These are phyloP conservation scores for Diachasmimorpha longicaudata DNA, from an alignment of 1,140 invertebrate species.

Conservation along the genomic window DNA sequence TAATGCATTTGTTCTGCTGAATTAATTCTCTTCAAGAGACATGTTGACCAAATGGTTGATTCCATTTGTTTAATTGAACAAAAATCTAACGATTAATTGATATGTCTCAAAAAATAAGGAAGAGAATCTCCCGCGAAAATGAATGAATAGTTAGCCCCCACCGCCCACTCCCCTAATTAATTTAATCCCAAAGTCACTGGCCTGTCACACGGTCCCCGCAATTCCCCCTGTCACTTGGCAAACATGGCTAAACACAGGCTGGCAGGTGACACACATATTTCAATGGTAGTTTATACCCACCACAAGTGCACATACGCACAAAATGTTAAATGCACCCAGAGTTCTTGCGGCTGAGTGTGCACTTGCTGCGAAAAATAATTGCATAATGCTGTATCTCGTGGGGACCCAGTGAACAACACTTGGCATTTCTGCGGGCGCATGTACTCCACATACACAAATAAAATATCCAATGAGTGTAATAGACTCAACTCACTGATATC, in stretches of 20 bases:
- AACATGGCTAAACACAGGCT: neutral
- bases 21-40: neutral
- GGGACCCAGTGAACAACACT: neutral
- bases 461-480: neutral
- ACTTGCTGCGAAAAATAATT: conserved; percentile 4
- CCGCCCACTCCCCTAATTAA: no score
- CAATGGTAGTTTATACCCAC: neutral
- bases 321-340: neutral
- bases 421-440: neutral
- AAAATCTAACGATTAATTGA: no score
- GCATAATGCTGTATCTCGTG: neutral
- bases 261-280: neutral
- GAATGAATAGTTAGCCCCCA: no score
- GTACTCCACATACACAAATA: neutral
- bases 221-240: neutral
- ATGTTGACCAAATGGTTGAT: no score
- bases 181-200: neutral
- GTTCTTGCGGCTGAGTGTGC: neutral
- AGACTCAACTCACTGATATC: neutral
- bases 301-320: neutral
- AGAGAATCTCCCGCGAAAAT: no score
- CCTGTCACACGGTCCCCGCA: neutral
- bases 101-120: no score
- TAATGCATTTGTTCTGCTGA: neutral
- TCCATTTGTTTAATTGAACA: neutral